Evolutionary conservation across 2,888 invertebrate genomes (phyloP).

Genomic region (Zonitis immaculata): DNA sequence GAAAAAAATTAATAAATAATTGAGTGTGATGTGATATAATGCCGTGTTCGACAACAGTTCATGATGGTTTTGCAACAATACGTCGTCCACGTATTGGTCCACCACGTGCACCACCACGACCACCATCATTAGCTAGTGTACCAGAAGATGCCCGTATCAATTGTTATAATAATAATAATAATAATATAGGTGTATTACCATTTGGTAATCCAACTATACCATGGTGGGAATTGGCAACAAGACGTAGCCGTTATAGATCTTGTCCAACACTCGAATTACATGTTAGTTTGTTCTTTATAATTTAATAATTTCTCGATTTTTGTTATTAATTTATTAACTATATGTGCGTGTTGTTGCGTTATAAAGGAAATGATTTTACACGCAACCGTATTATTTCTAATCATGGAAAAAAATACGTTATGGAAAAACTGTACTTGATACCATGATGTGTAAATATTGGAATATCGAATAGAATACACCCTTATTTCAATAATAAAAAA

Average conservation of each 20-base stretch:
- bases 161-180: no score
- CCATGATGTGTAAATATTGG: not conserved
- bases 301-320: not conserved
- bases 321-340: not conserved
- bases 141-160: conserved; percentile 59
- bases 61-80: conserved; percentile 87
- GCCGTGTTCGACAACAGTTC: conserved; percentile 59
- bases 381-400: not conserved
- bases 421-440: not conserved
- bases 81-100: conserved; percentile 54
- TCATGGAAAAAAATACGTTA: not conserved
- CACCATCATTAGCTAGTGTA: conserved; percentile 45
- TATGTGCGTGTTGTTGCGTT: not conserved
- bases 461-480: no score
- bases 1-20: not conserved
- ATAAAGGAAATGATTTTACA: not conserved
- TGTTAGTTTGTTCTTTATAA: conserved; percentile 22
- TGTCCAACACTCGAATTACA: conserved; percentile 68
- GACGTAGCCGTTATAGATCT: conserved; percentile 70
- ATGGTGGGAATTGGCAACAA: conserved; percentile 85
- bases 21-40: conserved; percentile 18
- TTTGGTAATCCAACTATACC: conserved; percentile 64
- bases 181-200: no score
- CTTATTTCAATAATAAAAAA: no score
- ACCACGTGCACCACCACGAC: conserved; percentile 41